Evolutionary conservation across 92 coral and sea anemone species (phyloP).

Genomic region (Montipora capitata): DNA sequence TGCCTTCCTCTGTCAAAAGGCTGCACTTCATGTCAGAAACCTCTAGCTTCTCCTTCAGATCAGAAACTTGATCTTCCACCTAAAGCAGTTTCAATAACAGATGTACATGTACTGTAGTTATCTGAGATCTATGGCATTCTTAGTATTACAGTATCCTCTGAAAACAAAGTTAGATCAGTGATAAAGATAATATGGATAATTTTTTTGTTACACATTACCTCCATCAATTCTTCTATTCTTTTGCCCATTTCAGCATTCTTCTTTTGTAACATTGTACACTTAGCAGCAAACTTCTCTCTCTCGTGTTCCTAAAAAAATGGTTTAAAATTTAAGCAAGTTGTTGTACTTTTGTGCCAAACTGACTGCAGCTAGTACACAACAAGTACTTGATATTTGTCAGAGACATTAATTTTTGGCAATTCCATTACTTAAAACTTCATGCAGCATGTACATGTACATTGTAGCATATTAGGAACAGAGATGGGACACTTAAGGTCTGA

Average conservation of each 20-base stretch:
- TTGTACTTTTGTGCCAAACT: not conserved
- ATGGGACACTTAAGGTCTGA: no score
- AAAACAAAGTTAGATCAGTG: not conserved
- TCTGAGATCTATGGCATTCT: no score
- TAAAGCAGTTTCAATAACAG: not conserved
- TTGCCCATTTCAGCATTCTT: constrained; percentile 91
- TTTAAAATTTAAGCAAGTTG: not conserved
- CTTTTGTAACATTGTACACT: constrained; percentile 91
- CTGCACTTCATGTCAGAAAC: constrained; percentile 70
- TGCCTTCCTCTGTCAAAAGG: constrained; percentile 79
- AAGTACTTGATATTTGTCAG: no score
- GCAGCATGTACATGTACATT: no score
- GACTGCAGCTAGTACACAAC: no score
- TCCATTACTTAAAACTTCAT: no score
- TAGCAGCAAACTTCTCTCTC: constrained; percentile 90
- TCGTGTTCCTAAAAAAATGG: constrained; percentile 83
- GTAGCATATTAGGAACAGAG: no score
- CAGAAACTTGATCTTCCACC: constrained; percentile 86
- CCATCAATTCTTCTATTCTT: constrained; percentile 80
- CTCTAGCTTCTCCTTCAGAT: constrained; percentile 79
- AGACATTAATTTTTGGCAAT: no score
- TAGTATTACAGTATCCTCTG: no score
- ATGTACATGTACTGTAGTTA: not conserved
- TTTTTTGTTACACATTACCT: constrained; percentile 61
- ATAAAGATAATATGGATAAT: no score